phyloP scores from a whole-genome alignment of 2,113 vertebrate species.

The Connochaetes taurinus region DNA sequence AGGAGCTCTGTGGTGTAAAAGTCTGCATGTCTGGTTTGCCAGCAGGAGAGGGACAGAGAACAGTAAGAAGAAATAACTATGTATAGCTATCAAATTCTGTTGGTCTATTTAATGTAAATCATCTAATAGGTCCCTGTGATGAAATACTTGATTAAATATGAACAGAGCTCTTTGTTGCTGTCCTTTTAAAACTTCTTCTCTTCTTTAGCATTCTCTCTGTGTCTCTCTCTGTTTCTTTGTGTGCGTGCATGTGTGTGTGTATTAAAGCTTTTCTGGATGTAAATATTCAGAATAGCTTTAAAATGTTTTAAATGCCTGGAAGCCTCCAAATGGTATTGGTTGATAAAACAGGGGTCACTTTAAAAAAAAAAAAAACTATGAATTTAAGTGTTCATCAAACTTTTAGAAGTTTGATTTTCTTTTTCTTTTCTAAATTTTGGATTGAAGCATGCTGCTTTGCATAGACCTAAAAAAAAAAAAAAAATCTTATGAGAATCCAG shows the following conservation, averaged over 20 bases:
- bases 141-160: background rate
- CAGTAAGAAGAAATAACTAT: background rate
- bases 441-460: background rate
- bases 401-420: background rate
- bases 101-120: background rate
- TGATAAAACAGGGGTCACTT: background rate
- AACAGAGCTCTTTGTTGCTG: background rate
- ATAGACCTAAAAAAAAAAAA: background rate
- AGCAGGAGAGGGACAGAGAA: background rate
- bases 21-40: background rate
- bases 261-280: background rate
- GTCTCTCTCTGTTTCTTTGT: background rate
- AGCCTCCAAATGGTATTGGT: background rate
- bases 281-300: background rate
- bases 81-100: background rate
- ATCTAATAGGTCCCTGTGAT: background rate
- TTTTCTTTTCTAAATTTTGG: background rate
- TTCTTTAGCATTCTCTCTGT: background rate
- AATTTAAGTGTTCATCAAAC: background rate
- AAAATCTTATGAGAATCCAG: background rate
- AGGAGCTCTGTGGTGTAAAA: background rate
- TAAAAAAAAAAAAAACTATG: background rate
- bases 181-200: background rate
- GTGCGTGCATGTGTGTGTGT: background rate
- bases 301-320: background rate